Evolutionary conservation across 2,797 vertebrate species (phyloP), one percentile per base, ranked within the genome.

Genomic region (Luscinia luscinia): DNA sequence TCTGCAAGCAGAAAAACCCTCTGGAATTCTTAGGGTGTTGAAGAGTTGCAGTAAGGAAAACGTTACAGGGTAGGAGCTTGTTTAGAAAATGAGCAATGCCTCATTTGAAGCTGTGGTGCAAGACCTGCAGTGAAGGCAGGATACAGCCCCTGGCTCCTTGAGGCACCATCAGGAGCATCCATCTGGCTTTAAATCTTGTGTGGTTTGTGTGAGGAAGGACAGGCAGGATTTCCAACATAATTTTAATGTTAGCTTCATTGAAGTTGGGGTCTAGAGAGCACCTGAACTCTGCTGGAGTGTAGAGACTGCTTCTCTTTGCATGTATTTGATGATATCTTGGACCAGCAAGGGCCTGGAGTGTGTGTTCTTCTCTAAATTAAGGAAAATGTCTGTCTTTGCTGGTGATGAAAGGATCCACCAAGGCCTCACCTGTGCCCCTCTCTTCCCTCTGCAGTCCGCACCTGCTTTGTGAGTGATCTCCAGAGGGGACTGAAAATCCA

Each of bases 401-500:
- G 64, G 23, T 85, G 62, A 3, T 46, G 23, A 32, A 43, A 59
- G 30, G 22, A 28, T 72, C 30, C 55, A 45, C 1, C 45, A 9
- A 27, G 40, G 21, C 54, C 69, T 91, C 22, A 62, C 30, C 9
- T 22, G 51, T 89, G n/a, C 32, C 30, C n/a, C 23, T 62, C 80
- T 59, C 32, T 70, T 84, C 64, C 40, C 93, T 45, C n/a, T 69
- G 7, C 85, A 99, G 98, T 98, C 49, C 98, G 99, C 40, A 98
- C 99, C 20, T 99, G 99, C 95, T 99, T 99, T 57, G 99, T 99
- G 94, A 99, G 99, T 54, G 99, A 99, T 92, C 97, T 99, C 85
- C 98, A 99, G 41, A 98, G 99, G 69, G 99, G 99, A 34, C 97
- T 99, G 38, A 98, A 99, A 96, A 98, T 99, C 94, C 99, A 99